Evolutionary conservation across 2,113 vertebrate genomes (phyloP).

Genomic region (Parotia lawesii): DNA sequence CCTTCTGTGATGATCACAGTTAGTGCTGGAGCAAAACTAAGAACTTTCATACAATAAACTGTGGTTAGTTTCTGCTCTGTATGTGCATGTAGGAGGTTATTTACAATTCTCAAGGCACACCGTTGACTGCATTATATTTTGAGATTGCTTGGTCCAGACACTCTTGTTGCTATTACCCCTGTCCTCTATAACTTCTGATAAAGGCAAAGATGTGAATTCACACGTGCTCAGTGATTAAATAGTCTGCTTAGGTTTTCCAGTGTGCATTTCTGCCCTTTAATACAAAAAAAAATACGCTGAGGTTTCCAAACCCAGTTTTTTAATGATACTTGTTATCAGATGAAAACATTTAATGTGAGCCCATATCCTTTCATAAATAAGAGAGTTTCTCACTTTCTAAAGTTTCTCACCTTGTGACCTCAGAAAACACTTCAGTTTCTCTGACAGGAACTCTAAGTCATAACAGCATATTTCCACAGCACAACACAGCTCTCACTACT

Average conservation of each 20-base stretch:
- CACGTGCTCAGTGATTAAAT: not conserved
- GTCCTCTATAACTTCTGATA: not conserved
- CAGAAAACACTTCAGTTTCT: not conserved
- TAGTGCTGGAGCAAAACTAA: not conserved
- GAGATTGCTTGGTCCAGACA: not conserved
- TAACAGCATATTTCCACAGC: conserved; percentile 36
- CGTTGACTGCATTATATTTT: not conserved
- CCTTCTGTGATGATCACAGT: not conserved
- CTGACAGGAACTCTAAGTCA: conserved; percentile 10
- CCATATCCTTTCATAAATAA: conserved; percentile 9
- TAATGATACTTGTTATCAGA: not conserved
- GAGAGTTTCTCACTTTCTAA: conserved; percentile 34
- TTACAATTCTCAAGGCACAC: not conserved
- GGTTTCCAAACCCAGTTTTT: not conserved
- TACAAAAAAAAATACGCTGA: not conserved
- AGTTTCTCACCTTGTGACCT: conserved; percentile 40
- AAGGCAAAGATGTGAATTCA: not conserved
- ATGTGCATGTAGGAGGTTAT: not conserved
- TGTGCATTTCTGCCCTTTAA: not conserved
- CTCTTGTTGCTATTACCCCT: not conserved
- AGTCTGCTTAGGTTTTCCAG: not conserved
- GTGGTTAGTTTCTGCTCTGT: not conserved
- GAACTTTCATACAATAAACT: not conserved
- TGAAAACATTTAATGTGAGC: not conserved
- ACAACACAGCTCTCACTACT: not conserved